Evolutionary conservation across 2,888 invertebrate species (phyloP), one percentile per base, ranked within the genome.

Genomic region (Cyaniris semiargus): DNA sequence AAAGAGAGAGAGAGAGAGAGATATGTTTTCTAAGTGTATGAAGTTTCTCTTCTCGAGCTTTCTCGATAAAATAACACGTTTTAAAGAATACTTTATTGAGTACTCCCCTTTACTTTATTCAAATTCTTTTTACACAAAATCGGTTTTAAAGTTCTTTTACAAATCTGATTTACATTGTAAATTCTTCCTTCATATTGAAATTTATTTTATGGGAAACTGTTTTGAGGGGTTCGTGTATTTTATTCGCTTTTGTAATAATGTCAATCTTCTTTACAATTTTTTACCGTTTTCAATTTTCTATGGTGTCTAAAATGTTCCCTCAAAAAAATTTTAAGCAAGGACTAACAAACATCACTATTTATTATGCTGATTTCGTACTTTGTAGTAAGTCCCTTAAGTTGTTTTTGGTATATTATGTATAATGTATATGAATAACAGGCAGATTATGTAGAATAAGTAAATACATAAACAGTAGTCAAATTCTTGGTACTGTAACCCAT

Each of bases 81-180:
- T 21, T 0, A 6, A 58, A 58, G 8, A 60, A 60, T 60, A 66
- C 6, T 66, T 31, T 4, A 27, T 66, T 66, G 27, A 0, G 15
- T 6, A 31, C 66, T 6, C 15, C 27, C 66, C 66, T 66, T 66
- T 66, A 27, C 18, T 15, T 31, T 31, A 66, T 66, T 66, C 31
- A 66, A 66, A 31, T 66, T 6, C 0, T 31, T 66, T 13, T 27
- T 66, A 66, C 31, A 31, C 18, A 27, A 66, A 66, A 31, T 66
- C 18, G 27, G 6, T 66, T 66, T 66, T 31, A 15, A 66, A 66
- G 10, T 60, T 60, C 23, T 60, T 23, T 27, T 27, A 60, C 27
- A 60, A 66, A 31, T 66, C 31, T 31, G 66, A 66, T 66, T 66
- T 66, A 66, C 66, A 66, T 6, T 31, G 66, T 66, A 31, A 15